Percentiles rank a stretch among this genome's conserved stretches.
phyloP scores from a whole-genome alignment of 1,140 invertebrate species.

The Arion vulgaris region DNA sequence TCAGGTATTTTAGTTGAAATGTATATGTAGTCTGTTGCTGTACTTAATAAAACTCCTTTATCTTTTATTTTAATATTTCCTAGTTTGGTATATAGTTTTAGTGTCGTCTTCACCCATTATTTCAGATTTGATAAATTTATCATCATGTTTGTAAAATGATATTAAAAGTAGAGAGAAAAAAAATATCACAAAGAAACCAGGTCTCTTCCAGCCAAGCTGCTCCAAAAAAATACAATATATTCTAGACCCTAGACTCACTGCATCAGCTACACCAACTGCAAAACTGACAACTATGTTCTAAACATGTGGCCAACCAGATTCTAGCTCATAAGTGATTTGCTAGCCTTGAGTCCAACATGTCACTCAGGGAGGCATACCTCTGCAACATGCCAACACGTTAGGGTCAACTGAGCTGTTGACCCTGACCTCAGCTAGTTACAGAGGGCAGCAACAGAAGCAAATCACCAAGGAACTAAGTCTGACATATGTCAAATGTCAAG shows the following conservation, averaged over 20 bases:
- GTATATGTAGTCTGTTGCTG: too few relatives aligned
- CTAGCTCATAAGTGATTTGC: background rate
- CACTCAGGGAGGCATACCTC: slow-evolving; percentile 28
- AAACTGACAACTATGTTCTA: background rate
- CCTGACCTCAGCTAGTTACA: background rate
- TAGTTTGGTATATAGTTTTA: too few relatives aligned
- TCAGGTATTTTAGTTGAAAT: too few relatives aligned
- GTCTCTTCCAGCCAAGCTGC: background rate
- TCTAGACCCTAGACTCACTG: background rate
- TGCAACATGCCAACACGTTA: background rate
- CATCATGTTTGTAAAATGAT: too few relatives aligned
- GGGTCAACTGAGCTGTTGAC: background rate
- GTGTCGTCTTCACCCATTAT: too few relatives aligned
- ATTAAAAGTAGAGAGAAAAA: background rate
- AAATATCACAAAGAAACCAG: too few relatives aligned
- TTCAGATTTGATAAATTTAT: too few relatives aligned
- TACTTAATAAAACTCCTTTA: too few relatives aligned
- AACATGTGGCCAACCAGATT: background rate
- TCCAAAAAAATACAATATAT: background rate
- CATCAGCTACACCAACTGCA: background rate
- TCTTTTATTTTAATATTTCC: too few relatives aligned
- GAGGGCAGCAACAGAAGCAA: slow-evolving; percentile 10
- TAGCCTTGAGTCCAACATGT: slow-evolving; percentile 33
- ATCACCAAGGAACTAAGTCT: background rate
- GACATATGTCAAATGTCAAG: too few relatives aligned